Base-by-base conservation (phyloP, 2,888 invertebrate genomes). In the Therioaphis trifolii region DNA sequence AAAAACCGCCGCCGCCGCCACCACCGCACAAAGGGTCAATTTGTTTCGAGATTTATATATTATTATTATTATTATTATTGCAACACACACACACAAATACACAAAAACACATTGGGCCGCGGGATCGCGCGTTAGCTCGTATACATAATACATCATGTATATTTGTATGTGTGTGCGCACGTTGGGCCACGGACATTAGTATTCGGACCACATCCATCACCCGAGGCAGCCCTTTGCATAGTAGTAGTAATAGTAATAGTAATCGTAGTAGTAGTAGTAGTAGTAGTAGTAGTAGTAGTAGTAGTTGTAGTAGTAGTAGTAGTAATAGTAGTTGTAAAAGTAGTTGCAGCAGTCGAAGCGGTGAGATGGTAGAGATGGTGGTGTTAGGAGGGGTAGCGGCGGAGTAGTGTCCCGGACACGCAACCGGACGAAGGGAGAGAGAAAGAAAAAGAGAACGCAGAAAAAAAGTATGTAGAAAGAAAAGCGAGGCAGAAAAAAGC, bases 201-300 rank as follows among this genome's bases (percentile, higher is more conserved):
- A 82, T 82, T 82, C 80, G 72, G 72, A 63, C 63, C 49, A 61
- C 80, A 82, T 82, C 80, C 80, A 82, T 82, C 80, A 82, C 72
- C 80, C 72, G 63, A 29, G 80, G 80, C 49, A 46, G 80, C 63
- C 66, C 66, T 35, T 66, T 35, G 52, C 35, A 35, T 7, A 35
- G 35, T 35, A 35, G 7, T 7, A 35, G 35, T 7, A 7, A 7
- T 35, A 35, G 35, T 35, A 35, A 7, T 35, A 35, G 35, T 35
- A n/a, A n/a, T n/a, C n/a, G n/a, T n/a, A n/a, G n/a, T n/a, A n/a
- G n/a, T n/a, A n/a, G n/a, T n/a, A n/a, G n/a, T n/a, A n/a, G n/a
- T n/a, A n/a, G n/a, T n/a, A n/a, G n/a, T n/a, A n/a, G n/a, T n/a
- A n/a, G n/a, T n/a, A n/a, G n/a, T n/a, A n/a, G n/a, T n/a, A n/a